phyloP scores from a whole-genome alignment of 2,113 vertebrate species.

The Microcebus jonahi region DNA sequence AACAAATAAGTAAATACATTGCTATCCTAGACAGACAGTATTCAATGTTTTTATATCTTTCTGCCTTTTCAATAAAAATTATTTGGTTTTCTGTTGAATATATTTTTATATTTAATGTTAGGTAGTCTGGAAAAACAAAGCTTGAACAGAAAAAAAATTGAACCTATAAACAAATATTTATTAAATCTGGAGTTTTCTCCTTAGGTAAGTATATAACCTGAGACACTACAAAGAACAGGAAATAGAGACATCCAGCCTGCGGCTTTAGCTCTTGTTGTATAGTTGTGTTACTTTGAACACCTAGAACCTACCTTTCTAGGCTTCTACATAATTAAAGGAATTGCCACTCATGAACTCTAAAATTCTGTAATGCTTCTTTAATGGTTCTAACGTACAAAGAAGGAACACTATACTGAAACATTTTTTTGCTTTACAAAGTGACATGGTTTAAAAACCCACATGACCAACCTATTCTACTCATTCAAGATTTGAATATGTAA shows the following conservation, averaged over 20 bases:
- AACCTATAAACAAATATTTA: neutral
- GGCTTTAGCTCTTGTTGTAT: neutral
- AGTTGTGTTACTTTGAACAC: neutral
- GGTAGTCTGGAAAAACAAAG: neutral
- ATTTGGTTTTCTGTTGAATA: neutral
- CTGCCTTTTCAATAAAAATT: neutral
- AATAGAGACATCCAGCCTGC: neutral
- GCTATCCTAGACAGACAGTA: neutral
- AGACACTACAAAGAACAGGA: neutral
- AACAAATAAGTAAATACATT: neutral
- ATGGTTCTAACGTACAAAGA: neutral
- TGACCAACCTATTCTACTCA: neutral
- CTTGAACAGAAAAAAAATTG: neutral
- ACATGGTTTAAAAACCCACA: conserved; percentile 5
- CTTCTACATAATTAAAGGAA: neutral
- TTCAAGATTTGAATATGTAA: neutral
- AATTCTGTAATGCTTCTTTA: neutral
- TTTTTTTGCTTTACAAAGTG: neutral
- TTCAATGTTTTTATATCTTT: neutral
- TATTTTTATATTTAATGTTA: neutral
- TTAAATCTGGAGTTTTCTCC: neutral
- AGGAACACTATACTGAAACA: neutral
- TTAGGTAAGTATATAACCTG: neutral
- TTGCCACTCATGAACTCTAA: neutral
- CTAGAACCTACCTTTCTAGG: neutral